Conservation (phyloP, 2,888 invertebrate species). For the Agelastica alni region DNA sequence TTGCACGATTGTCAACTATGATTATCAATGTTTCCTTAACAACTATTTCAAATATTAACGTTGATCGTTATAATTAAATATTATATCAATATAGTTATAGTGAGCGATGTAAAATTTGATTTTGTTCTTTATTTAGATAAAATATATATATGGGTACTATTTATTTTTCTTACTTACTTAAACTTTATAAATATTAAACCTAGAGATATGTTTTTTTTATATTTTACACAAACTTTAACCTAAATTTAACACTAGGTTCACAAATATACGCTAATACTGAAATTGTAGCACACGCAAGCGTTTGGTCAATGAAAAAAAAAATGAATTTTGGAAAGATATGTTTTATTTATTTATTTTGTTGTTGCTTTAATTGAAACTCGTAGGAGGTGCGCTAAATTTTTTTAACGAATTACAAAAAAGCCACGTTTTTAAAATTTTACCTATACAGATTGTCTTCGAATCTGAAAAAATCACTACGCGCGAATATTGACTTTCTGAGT, state of each 20-base stretch:
- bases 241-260: conserved; percentile 33
- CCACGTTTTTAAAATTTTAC: conserved; percentile 23
- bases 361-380: conserved; percentile 55
- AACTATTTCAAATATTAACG: too few species aligned
- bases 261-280: conserved; percentile 32
- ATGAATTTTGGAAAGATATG: conserved; percentile 42
- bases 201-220: conserved; percentile 48
- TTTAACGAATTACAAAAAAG: conserved; percentile 2
- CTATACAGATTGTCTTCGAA: conserved; percentile 32
- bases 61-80: conserved; percentile 25
- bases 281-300: conserved; percentile 39
- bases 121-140: conserved; percentile 40
- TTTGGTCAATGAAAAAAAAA: conserved; percentile 22
- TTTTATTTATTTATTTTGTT: too few species aligned
- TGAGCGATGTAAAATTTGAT: conserved; percentile 32
- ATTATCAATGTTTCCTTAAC: conserved; percentile 29
- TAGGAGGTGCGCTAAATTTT: conserved; percentile 42
- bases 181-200: conserved; percentile 35
- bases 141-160: conserved; percentile 42
- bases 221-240: conserved; percentile 39
- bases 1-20: conserved; percentile 52
- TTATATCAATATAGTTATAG: neutral
- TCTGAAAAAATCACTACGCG: conserved; percentile 21
- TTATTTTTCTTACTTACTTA: conserved; percentile 28
- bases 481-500: conserved; percentile 53